Evolutionary conservation across 2,888 invertebrate species (phyloP).

Genomic region (Tribolium freemani): DNA sequence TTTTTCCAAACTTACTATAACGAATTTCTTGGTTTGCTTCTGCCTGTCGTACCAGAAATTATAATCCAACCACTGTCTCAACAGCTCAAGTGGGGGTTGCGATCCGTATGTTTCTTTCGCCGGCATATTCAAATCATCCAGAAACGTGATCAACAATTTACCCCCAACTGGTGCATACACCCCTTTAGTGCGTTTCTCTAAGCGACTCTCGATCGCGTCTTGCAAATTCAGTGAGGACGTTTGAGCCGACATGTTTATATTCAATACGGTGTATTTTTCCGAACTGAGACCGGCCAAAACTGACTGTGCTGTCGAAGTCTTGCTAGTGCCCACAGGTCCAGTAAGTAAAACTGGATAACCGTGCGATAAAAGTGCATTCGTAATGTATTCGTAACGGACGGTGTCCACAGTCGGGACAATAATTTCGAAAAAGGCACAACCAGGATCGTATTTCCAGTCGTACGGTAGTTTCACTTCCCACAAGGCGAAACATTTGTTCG

Average conservation of each 20-base stretch:
- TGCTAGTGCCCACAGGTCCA: constrained; percentile 90
- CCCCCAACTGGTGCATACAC: constrained; percentile 85
- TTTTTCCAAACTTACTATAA: constrained; percentile 72
- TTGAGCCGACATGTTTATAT: constrained; percentile 90
- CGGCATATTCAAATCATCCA: constrained; percentile 96
- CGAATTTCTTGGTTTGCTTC: constrained; percentile 83
- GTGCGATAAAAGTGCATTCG: constrained; percentile 75
- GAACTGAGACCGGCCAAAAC: constrained; percentile 75
- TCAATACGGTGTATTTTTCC: constrained; percentile 75
- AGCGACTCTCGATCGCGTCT: constrained; percentile 86
- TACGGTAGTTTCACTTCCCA: constrained; percentile 86
- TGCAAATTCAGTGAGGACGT: constrained; percentile 89
- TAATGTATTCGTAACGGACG: constrained; percentile 84
- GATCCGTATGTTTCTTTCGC: constrained; percentile 90
- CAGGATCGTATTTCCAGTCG: constrained; percentile 80
- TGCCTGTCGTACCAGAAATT: constrained; percentile 90
- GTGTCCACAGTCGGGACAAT: constrained; percentile 91
- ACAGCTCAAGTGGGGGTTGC: constrained; percentile 88
- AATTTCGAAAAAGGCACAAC: constrained; percentile 85
- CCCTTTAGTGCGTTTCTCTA: constrained; percentile 90
- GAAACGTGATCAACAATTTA: constrained; percentile 87
- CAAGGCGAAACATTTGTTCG: constrained; percentile 77
- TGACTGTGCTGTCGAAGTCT: constrained; percentile 84
- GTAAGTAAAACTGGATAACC: constrained; percentile 83
- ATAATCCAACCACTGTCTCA: constrained; percentile 90